phyloP scores from a whole-genome alignment of 2,888 invertebrate genomes.

The Macrosoma leucophasiata region DNA sequence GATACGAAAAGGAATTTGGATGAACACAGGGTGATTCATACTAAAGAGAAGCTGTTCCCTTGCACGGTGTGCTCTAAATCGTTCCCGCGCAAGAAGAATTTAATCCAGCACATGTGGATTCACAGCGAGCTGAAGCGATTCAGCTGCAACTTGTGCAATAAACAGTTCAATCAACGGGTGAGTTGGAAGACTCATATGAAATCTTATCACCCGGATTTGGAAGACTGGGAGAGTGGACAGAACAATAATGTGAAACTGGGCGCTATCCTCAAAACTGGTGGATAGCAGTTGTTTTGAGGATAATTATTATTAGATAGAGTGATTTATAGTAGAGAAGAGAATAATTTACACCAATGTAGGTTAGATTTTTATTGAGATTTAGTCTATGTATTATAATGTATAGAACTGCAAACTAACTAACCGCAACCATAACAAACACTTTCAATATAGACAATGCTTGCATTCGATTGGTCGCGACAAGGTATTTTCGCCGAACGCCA shows the following conservation, averaged over 20 bases:
- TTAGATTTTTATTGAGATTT: no score
- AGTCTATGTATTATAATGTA: no score
- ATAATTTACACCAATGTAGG: no score
- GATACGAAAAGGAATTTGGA: conserved; percentile 46
- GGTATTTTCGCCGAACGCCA: no score
- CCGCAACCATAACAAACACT: no score
- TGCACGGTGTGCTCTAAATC: conserved; percentile 67
- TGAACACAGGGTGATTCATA: conserved; percentile 70
- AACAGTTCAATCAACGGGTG: conserved; percentile 61
- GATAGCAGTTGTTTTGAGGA: no score
- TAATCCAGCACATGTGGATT: conserved; percentile 63
- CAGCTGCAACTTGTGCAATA: conserved; percentile 53
- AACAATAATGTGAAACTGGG: conserved; percentile 44
- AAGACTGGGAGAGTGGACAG: conserved; percentile 38
- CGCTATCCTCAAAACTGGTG: conserved; percentile 32
- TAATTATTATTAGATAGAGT: no score
- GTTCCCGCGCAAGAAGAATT: conserved; percentile 57
- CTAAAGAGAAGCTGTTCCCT: conserved; percentile 64
- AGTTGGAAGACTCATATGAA: conserved; percentile 64
- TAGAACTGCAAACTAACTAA: no score
- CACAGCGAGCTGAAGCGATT: conserved; percentile 60
- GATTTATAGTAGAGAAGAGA: no score
- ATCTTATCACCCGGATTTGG: conserved; percentile 53
- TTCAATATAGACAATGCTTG: no score
- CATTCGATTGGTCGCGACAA: no score